Conservation (phyloP, 92 coral and sea anemone genomes). For the Chrysogorgia sp. region DNA sequence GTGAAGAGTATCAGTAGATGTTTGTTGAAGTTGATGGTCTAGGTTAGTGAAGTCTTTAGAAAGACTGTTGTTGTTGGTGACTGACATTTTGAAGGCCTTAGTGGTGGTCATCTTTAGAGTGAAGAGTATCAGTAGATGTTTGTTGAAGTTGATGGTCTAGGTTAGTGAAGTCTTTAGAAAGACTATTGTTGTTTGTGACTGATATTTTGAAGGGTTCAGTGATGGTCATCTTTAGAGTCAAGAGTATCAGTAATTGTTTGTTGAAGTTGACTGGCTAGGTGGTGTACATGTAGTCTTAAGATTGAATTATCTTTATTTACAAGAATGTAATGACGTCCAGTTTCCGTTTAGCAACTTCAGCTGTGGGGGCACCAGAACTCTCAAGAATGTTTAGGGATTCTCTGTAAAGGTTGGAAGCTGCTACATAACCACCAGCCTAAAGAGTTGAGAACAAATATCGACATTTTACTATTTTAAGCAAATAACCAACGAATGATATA, state of each 20-base stretch:
- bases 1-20: too few species aligned
- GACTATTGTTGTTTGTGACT: too few species aligned
- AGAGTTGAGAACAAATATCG: background rate
- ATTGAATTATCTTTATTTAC: slow-evolving; percentile 55
- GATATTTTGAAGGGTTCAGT: too few species aligned
- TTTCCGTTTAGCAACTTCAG: slow-evolving; percentile 79
- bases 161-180: too few species aligned
- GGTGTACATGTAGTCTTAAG: background rate
- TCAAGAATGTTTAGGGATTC: slow-evolving; percentile 78
- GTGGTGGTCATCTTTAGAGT: too few species aligned
- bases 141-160: too few species aligned
- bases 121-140: too few species aligned
- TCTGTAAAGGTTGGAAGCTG: slow-evolving; percentile 87
- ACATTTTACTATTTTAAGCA: background rate
- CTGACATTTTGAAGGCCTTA: too few species aligned
- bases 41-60: too few species aligned
- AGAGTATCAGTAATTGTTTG: background rate
- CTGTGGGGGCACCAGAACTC: slow-evolving; percentile 66
- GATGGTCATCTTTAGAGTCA: background rate
- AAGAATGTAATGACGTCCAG: slow-evolving; percentile 85
- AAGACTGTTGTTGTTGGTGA: too few species aligned
- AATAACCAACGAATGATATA: background rate
- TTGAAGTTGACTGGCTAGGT: too few species aligned
- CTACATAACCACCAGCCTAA: slow-evolving; percentile 96
- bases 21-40: too few species aligned